Base-by-base conservation (phyloP, 2,888 invertebrate genomes). In the Belgica antarctica region DNA sequence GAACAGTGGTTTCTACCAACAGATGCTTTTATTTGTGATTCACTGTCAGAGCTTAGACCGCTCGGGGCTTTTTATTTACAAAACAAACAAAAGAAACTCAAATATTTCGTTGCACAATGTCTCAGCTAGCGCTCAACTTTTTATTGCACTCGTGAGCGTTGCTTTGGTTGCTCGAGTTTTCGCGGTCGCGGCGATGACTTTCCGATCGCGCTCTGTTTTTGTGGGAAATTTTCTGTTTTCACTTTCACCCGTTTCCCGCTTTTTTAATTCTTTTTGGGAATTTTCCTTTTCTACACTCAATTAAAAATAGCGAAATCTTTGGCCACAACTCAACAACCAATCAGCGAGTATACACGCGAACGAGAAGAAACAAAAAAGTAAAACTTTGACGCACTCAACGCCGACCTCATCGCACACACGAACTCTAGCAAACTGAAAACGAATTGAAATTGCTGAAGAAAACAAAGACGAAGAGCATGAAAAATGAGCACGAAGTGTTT, bases 31-130 rank as follows among this genome's bases (percentile, higher is more conserved):
- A 34, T 34, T 41, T 4, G 3, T 41, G 41, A 41, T 41, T 41
- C 41, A 41, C 41, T 4, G 4, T 41, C 41, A 15, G n/a, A 41
- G 15, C 41, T 41, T 15, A 5, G 41, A 41, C 41, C 15, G 15
- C n/a, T 41, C 41, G 31, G 4, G 5, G 31, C 5, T 10, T 17
- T 52, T 22, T 52, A 7, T 52, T 52, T 52, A 2, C 24, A 19
- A 8, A 22, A 19, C 24, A 52, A 52, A 52, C 52, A 52, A 22
- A 52, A 19, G 52, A 24, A 19, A 34, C 7, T 34, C 34, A n/a
- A n/a, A n/a, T n/a, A n/a, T n/a, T n/a, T n/a, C 41, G 41, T 17
- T 52, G 52, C 52, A 52, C 52, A 52, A 52, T 52, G 17, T n/a
- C 4, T 46, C 12, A 31, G 31, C 10, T 31, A 10, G 5, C 10